phyloP scores from a whole-genome alignment of 1,140 invertebrate genomes.

The Platorchestia sp. region DNA sequence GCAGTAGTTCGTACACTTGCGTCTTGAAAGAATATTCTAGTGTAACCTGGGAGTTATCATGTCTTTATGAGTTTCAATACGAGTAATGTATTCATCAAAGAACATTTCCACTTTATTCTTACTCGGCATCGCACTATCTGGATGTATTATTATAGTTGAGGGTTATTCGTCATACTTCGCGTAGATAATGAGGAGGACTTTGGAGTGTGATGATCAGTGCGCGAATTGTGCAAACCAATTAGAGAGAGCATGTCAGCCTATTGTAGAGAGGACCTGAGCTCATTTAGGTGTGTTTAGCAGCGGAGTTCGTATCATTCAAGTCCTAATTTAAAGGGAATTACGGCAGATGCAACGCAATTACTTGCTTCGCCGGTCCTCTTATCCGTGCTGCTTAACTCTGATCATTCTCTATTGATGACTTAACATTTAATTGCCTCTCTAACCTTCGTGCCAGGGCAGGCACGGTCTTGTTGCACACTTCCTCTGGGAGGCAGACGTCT shows the following conservation, averaged over 20 bases:
- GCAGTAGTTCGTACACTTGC: neutral
- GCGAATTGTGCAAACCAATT: neutral
- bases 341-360: conserved; percentile 34
- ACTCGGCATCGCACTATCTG: neutral
- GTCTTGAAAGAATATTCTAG: neutral
- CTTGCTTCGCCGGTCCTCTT: conserved; percentile 18
- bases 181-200: neutral
- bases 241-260: conserved; percentile 16
- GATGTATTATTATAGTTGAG: neutral
- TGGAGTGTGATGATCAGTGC: neutral
- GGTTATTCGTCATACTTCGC: neutral
- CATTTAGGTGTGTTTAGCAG: conserved; percentile 35
- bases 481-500: neutral
- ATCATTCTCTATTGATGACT: conserved; percentile 37
- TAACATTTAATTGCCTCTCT: conserved; percentile 38
- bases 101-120: neutral
- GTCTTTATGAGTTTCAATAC: neutral
- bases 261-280: conserved; percentile 13
- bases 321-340: conserved; percentile 47
- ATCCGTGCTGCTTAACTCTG: conserved; percentile 40
- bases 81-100: neutral
- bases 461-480: neutral
- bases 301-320: conserved; percentile 8
- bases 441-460: neutral
- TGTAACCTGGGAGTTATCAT: neutral